A percentile compares a stretch with the other conserved stretches of the same genome.
Conservation (phyloP, 2,113 vertebrate species). For the Butorides virescens region DNA sequence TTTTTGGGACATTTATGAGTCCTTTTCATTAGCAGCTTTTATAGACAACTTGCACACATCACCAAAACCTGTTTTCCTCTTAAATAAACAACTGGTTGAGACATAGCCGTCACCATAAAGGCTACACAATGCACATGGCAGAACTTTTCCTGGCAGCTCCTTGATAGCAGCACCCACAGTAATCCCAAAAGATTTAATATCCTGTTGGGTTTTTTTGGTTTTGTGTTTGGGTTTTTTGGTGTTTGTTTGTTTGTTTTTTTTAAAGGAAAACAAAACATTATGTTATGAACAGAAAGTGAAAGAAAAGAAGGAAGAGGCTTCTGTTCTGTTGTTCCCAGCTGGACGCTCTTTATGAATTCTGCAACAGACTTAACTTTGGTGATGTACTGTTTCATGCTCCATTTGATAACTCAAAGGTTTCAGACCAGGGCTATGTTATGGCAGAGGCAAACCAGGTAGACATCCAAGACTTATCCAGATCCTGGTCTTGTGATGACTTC, state of each 20-base stretch:
- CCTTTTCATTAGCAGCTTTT: background rate
- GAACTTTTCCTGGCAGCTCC: background rate
- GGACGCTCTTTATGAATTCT: background rate
- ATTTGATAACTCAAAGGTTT: background rate
- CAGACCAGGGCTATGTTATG: background rate
- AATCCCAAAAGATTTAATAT: background rate
- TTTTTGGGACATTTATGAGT: constrained; percentile 8
- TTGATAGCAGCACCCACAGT: background rate
- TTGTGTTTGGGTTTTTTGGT: fast-evolving
- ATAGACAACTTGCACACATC: background rate
- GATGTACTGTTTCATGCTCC: background rate
- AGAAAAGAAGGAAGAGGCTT: background rate
- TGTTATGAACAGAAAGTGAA: background rate
- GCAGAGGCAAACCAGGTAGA: background rate
- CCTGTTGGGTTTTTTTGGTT: background rate
- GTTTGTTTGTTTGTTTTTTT: too few relatives aligned
- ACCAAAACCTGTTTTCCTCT: background rate
- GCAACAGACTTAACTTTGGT: background rate
- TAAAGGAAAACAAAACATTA: background rate
- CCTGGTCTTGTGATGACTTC: background rate
- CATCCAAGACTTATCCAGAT: background rate
- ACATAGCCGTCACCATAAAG: background rate
- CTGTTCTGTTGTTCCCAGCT: background rate
- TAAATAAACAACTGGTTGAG: background rate
- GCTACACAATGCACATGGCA: background rate